Conservation (phyloP, 2,797 vertebrate genomes). For the Scarus forsteni region DNA sequence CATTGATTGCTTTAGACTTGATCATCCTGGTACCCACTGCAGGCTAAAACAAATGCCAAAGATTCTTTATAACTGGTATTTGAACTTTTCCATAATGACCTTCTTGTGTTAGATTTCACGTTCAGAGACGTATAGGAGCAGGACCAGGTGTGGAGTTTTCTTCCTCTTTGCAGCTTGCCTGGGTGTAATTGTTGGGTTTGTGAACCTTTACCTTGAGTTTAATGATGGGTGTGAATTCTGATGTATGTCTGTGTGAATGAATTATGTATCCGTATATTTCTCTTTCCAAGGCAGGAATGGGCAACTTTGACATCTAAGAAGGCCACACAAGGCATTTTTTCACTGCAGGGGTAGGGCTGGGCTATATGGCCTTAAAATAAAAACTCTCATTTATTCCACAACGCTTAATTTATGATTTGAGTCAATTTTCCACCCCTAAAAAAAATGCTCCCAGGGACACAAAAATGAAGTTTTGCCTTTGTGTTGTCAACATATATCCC, state of each 20-base stretch:
- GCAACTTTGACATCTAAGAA: too few species aligned
- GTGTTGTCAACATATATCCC: too few species aligned
- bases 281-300: background rate
- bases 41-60: conserved; percentile 1
- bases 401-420: too few species aligned
- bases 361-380: too few species aligned
- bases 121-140: conserved; percentile 11
- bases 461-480: too few species aligned
- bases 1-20: background rate
- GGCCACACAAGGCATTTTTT: too few species aligned
- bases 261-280: background rate
- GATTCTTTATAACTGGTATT: background rate
- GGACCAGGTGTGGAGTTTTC: conserved; percentile 35
- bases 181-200: conserved; percentile 31
- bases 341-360: too few species aligned
- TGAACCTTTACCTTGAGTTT: conserved; percentile 20
- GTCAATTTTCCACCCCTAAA: too few species aligned
- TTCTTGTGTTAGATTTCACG: background rate
- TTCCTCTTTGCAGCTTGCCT: conserved; percentile 25
- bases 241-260: conserved; percentile 9
- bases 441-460: too few species aligned
- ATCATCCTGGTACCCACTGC: background rate
- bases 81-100: background rate
- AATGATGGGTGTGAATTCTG: conserved; percentile 39
- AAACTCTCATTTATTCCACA: too few species aligned